A percentile compares a stretch with the other conserved stretches of the same genome.
Evolutionary conservation across 23 tunicate genomes (phyloP).

Genomic region (Ascidia mentula): DNA sequence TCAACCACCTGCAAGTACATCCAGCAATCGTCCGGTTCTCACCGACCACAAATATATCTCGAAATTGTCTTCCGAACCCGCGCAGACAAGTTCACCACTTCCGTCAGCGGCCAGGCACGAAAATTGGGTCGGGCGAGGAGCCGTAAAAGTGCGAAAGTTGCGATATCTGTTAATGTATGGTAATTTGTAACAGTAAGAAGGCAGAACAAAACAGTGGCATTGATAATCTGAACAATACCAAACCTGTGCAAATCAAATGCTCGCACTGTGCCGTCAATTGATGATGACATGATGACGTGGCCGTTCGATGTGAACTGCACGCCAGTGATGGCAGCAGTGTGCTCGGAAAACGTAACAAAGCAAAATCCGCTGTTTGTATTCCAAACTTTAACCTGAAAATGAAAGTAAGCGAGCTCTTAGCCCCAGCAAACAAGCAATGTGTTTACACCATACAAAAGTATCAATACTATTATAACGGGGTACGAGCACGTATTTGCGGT

Average conservation of each 20-base stretch:
- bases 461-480: no score
- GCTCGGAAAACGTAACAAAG: conserved; percentile 80
- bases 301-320: conserved; percentile 73
- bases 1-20: conserved; percentile 56
- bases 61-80: conserved; percentile 83
- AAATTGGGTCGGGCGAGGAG: conserved; percentile 84
- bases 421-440: no score
- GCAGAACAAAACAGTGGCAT: no score
- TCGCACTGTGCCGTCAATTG: conserved; percentile 87
- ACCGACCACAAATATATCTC: conserved; percentile 83
- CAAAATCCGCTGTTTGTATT: conserved; percentile 78
- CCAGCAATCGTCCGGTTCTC: conserved; percentile 75
- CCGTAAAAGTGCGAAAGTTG: conserved; percentile 81
- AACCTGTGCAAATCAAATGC: conserved; percentile 92
- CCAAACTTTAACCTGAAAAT: conserved; percentile 81
- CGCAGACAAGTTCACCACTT: conserved; percentile 66
- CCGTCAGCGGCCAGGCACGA: conserved; percentile 49
- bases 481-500: no score
- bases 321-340: conserved; percentile 46
- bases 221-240: no score
- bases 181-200: background rate
- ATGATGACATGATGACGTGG: conserved; percentile 65
- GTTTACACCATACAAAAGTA: no score
- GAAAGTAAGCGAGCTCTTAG: no score
- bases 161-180: conserved; percentile 48